Conservation (phyloP, 2,888 invertebrate species). For the Andrena dorsata region DNA sequence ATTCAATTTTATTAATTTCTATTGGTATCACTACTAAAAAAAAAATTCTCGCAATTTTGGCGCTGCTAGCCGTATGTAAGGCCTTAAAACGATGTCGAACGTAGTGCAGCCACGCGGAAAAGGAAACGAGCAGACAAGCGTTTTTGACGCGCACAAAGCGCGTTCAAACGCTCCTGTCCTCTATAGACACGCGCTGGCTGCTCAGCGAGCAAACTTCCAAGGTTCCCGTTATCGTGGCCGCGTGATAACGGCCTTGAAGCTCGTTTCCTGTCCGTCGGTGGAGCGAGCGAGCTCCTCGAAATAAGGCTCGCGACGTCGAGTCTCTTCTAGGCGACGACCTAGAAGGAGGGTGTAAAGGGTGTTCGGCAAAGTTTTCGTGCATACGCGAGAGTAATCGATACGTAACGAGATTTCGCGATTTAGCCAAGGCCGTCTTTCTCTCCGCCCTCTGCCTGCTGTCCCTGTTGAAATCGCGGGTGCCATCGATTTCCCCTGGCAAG, state of each 20-base stretch:
- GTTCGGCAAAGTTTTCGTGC: slow-evolving; percentile 3
- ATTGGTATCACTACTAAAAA: no score
- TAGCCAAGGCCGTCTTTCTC: slow-evolving; percentile 14
- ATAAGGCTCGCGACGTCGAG: slow-evolving; percentile 13
- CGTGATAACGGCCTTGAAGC: slow-evolving; percentile 43
- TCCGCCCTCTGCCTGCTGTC: not conserved
- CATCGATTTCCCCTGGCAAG: slow-evolving; percentile 27
- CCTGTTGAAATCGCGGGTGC: slow-evolving; percentile 11
- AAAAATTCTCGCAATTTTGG: no score
- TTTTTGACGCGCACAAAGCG: slow-evolving; percentile 9
- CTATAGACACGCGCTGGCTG: not conserved
- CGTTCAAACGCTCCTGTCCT: slow-evolving; percentile 1
- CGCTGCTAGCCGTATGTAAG: no score
- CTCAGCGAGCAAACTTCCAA: slow-evolving; percentile 40
- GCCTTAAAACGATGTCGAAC: no score
- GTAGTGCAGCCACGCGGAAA: no score
- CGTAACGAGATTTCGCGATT: slow-evolving; percentile 35
- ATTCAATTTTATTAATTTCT: no score
- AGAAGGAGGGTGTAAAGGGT: no score
- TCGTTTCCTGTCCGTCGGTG: slow-evolving; percentile 22
- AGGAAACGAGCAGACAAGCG: not conserved
- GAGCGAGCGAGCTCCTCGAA: not conserved
- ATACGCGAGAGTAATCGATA: slow-evolving; percentile 24
- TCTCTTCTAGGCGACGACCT: not conserved
- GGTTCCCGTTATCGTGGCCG: slow-evolving; percentile 38